Conservation (phyloP, 2,888 invertebrate species). For the Amiota minor region DNA sequence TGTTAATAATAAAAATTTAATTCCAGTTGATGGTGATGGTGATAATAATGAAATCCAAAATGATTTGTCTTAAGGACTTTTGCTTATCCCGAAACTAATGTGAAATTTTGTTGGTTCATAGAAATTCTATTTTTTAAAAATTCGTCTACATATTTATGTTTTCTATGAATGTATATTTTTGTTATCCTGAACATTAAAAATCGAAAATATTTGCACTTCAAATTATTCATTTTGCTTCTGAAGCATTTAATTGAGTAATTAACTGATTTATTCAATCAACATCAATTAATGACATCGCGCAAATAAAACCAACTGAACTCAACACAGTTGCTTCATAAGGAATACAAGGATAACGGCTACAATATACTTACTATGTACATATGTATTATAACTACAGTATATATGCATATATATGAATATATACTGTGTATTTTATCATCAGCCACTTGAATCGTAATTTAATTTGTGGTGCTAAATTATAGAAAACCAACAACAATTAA, state of each 20-base stretch:
- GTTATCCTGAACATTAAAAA: too few relatives aligned
- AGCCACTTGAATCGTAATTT: conserved; percentile 1
- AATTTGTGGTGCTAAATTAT: conserved; percentile 18
- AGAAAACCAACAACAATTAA: not conserved
- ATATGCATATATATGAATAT: too few relatives aligned
- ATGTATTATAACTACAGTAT: not conserved
- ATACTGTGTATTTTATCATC: not conserved
- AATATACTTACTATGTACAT: not conserved
- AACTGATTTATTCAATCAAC: conserved; percentile 24
- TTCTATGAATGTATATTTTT: too few relatives aligned
- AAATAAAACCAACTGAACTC: not conserved
- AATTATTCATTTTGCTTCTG: too few relatives aligned
- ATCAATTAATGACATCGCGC: conserved; percentile 10
- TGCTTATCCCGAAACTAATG: not conserved
- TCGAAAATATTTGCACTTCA: too few relatives aligned
- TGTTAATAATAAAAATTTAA: not conserved
- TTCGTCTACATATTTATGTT: too few relatives aligned
- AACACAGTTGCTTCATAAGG: not conserved
- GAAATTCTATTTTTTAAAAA: too few relatives aligned
- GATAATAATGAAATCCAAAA: not conserved
- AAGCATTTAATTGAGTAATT: conserved; percentile 11
- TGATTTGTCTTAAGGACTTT: not conserved
- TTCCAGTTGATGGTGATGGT: too few relatives aligned
- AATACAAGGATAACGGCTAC: not conserved
- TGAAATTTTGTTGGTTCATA: not conserved